A percentile compares a stretch with the other conserved stretches of the same genome.
These are phyloP conservation scores for Pseudopipra pipra DNA, from an alignment of 2,113 vertebrate species.

Conservation along the genomic window DNA sequence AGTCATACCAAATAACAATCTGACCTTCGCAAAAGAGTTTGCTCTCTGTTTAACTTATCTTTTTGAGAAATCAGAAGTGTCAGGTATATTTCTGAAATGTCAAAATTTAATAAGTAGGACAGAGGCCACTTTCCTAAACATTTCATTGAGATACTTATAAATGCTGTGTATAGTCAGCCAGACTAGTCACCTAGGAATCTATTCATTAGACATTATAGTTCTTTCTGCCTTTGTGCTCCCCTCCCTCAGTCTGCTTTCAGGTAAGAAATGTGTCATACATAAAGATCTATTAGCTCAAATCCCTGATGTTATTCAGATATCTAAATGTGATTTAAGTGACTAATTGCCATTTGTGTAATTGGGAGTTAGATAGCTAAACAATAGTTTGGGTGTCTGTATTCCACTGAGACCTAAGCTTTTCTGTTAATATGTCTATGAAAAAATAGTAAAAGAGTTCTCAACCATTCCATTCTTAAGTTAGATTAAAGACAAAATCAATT, in stretches of 20 bases:
- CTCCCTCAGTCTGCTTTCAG: background rate
- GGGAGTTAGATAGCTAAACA: slow-evolving; percentile 28
- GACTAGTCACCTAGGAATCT: background rate
- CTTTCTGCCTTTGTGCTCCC: background rate
- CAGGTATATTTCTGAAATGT: background rate
- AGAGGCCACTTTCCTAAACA: slow-evolving; percentile 1
- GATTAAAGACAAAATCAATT: background rate
- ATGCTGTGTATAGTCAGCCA: background rate
- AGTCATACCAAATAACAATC: background rate
- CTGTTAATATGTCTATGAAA: background rate
- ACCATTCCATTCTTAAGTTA: background rate
- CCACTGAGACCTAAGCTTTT: background rate
- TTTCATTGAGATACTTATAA: slow-evolving; percentile 4
- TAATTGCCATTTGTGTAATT: slow-evolving; percentile 39
- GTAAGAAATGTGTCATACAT: slow-evolving; percentile 3
- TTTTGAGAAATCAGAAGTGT: background rate
- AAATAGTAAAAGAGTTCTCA: background rate
- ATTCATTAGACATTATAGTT: background rate
- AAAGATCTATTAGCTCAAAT: slow-evolving; percentile 30
- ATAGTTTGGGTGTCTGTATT: slow-evolving; percentile 25
- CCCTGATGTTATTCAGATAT: slow-evolving; percentile 25
- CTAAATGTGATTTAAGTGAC: background rate
- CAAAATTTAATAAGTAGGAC: background rate
- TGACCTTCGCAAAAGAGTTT: background rate
- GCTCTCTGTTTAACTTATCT: background rate